Evolutionary conservation across 37 sponge, comb jelly and placozoan species (phyloP).

Genomic region (Oopsacas minuta): DNA sequence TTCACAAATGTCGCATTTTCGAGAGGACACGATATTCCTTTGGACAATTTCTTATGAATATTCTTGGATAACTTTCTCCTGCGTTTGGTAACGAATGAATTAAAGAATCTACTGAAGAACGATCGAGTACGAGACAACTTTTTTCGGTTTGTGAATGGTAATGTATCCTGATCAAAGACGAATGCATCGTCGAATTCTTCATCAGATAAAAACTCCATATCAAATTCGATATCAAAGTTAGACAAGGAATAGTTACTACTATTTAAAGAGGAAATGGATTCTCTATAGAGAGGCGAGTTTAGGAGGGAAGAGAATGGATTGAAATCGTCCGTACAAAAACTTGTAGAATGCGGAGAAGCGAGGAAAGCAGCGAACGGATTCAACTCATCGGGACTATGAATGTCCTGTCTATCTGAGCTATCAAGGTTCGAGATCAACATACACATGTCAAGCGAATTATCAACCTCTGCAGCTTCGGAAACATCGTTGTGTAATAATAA

Average conservation of each 20-base stretch:
- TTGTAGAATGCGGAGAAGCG: neutral
- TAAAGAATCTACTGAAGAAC: neutral
- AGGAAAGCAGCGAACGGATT: neutral
- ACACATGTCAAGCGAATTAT: neutral
- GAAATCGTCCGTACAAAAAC: neutral
- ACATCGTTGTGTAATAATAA: neutral
- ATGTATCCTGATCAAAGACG: neutral
- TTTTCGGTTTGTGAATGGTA: neutral
- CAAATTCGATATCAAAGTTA: neutral
- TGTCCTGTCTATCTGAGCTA: neutral
- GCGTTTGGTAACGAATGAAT: neutral
- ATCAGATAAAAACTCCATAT: neutral
- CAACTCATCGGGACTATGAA: neutral
- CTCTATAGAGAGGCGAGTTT: no score
- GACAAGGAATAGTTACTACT: neutral
- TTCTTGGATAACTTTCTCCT: neutral
- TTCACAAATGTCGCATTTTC: slow-evolving; percentile 3
- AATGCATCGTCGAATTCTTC: neutral
- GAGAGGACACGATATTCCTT: slow-evolving; percentile 9
- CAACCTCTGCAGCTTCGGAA: neutral
- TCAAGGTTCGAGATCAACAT: neutral
- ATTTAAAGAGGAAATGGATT: neutral
- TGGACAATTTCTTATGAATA: neutral
- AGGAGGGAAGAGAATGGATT: no score
- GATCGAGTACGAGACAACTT: neutral